A percentile compares a stretch with the other conserved stretches of the same genome.
Evolutionary conservation across 2,113 vertebrate species (phyloP).

Genomic region (Columba livia): DNA sequence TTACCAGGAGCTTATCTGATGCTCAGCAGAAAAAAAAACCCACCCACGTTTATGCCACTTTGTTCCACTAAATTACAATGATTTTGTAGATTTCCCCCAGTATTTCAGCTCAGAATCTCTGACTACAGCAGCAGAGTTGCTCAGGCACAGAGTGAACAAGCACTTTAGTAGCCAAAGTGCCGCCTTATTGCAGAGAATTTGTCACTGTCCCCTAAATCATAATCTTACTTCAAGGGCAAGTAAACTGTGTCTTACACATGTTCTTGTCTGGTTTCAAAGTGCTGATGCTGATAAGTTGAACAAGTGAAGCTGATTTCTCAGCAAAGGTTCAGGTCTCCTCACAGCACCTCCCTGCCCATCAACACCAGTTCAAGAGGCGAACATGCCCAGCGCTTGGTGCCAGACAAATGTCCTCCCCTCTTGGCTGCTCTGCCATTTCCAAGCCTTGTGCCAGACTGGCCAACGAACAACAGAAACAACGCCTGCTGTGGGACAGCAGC

Average conservation of each 20-base stretch:
- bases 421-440: neutral
- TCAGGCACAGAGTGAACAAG: neutral
- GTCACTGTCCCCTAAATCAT: neutral
- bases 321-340: neutral
- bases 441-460: neutral
- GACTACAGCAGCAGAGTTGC: neutral
- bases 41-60: neutral
- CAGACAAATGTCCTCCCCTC: neutral
- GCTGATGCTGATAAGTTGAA: neutral
- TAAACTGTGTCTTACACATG: neutral
- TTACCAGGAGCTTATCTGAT: neutral
- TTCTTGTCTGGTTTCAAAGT: neutral
- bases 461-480: neutral
- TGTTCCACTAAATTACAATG: neutral
- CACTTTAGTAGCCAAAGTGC: neutral
- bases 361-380: neutral
- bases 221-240: neutral
- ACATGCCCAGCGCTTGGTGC: accelerated
- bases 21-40: neutral
- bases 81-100: neutral
- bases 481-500: neutral
- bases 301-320: neutral
- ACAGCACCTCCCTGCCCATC: neutral
- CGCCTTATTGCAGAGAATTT: neutral
- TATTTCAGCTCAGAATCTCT: neutral